A percentile compares a stretch with the other conserved stretches of the same genome.
Conservation (phyloP, 2,888 invertebrate species). For the Alentia gelatinosa region DNA sequence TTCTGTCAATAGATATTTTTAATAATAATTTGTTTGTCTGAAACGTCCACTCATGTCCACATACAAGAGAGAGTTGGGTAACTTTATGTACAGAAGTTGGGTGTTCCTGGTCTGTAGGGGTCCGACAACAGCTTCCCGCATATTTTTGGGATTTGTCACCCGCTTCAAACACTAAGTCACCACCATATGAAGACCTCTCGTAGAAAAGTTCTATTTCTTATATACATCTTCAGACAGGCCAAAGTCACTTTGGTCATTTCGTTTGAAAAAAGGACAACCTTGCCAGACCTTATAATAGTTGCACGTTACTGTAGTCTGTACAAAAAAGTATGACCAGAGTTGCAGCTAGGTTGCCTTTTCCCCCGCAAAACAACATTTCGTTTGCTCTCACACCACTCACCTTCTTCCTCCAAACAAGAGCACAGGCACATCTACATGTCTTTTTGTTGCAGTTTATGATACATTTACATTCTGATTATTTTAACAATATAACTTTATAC, state of each 20-base stretch:
- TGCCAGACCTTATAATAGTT: background rate
- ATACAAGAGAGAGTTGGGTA: background rate
- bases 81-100: background rate
- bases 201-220: background rate
- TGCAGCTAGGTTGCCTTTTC: background rate
- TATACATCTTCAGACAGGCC: background rate
- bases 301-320: background rate
- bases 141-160: background rate
- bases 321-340: background rate
- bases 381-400: slow-evolving; percentile 23
- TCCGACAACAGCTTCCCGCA: no score
- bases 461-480: background rate
- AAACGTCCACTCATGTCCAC: slow-evolving; percentile 33
- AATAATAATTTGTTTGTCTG: slow-evolving; percentile 25
- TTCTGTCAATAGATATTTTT: slow-evolving; percentile 33
- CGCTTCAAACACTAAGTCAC: background rate
- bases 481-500: background rate
- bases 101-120: background rate
- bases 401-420: slow-evolving; percentile 22
- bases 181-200: background rate
- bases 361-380: background rate
- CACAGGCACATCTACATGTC: slow-evolving; percentile 16
- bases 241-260: background rate
- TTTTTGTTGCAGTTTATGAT: background rate
- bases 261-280: background rate